Conservation (phyloP, 53 echinoderm and acorn worm species). For the Holothuria scabra region DNA sequence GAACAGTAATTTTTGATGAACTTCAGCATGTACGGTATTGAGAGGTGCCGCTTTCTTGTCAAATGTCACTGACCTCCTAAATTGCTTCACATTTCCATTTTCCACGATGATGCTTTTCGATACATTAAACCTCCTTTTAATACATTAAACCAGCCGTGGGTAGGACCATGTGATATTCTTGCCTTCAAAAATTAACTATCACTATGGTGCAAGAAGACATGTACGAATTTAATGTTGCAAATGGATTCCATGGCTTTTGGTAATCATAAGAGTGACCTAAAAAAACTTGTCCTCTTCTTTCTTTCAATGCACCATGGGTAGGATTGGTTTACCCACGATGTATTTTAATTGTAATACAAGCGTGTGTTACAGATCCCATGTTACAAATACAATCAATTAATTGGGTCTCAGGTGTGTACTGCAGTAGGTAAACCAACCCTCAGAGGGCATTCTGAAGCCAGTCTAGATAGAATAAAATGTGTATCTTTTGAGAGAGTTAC, state of each 20-base stretch:
- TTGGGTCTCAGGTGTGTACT: conserved; percentile 14
- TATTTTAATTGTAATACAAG: conserved; percentile 32
- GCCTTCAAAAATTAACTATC: too few relatives aligned
- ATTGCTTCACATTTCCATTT: too few relatives aligned
- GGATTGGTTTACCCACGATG: conserved; percentile 15
- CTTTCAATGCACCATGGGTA: not conserved
- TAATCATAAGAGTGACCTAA: conserved; percentile 31
- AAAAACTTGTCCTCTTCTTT: not conserved
- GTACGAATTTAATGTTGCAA: not conserved
- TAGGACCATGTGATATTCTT: too few relatives aligned
- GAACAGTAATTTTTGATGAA: too few relatives aligned
- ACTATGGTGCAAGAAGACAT: too few relatives aligned
- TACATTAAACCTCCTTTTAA: too few relatives aligned
- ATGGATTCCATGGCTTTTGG: conserved; percentile 11
- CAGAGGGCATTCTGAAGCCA: not conserved
- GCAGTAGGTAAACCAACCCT: not conserved
- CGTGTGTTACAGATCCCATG: not conserved
- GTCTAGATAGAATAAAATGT: conserved; percentile 22
- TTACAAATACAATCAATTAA: conserved; percentile 35
- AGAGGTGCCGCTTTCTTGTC: too few relatives aligned
- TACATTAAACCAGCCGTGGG: too few relatives aligned
- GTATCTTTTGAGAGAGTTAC: not conserved
- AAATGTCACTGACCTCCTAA: too few relatives aligned
- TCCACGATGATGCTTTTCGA: too few relatives aligned
- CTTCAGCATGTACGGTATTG: too few relatives aligned